Conservation (phyloP, 2,797 vertebrate genomes). For the Capromys pilorides region DNA sequence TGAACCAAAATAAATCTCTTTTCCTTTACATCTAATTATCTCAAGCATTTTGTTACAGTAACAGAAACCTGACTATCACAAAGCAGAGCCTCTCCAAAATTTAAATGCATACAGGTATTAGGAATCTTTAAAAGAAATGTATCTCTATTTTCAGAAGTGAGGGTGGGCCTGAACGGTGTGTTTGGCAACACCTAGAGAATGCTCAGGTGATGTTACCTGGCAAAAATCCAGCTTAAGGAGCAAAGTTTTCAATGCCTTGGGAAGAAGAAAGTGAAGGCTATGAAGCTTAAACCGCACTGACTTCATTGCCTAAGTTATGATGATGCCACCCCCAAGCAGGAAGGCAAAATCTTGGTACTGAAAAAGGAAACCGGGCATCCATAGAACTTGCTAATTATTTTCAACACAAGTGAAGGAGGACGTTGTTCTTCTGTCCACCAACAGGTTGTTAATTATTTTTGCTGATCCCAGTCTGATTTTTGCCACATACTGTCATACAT, state of each 20-base stretch:
- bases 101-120: not conserved
- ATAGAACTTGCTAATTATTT: constrained; percentile 13
- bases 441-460: not conserved
- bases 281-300: not conserved
- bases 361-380: not conserved
- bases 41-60: not conserved
- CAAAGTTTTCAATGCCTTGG: not conserved
- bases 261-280: not conserved
- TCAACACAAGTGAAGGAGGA: not conserved
- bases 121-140: not conserved
- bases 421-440: not conserved
- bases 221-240: not conserved
- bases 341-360: not conserved
- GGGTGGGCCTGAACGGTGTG: not conserved
- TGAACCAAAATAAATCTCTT: not conserved
- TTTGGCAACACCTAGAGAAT: not conserved
- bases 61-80: not conserved
- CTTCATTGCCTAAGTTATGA: not conserved
- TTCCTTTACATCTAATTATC: not conserved
- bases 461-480: not conserved
- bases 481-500: not conserved
- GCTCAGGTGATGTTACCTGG: not conserved
- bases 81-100: not conserved
- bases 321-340: not conserved
- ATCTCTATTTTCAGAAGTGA: not conserved